phyloP scores from a whole-genome alignment of 2,797 vertebrate genomes.

The Anniella stebbinsi region DNA sequence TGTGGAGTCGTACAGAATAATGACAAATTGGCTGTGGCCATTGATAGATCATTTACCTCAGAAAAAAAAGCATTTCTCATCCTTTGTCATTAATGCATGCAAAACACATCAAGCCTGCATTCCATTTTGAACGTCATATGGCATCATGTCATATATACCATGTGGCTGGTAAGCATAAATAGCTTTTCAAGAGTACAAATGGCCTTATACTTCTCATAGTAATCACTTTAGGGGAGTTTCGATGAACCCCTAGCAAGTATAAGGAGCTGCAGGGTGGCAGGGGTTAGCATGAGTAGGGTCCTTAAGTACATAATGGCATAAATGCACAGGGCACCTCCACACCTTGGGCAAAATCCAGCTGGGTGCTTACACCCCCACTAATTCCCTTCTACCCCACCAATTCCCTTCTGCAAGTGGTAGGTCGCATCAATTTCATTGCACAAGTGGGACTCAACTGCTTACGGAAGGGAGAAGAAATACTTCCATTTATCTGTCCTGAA shows the following conservation, averaged over 20 bases:
- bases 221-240: not conserved
- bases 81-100: not conserved
- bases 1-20: not conserved
- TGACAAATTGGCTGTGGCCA: not conserved
- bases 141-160: not conserved
- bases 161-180: not conserved
- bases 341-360: too few species aligned
- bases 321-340: not conserved
- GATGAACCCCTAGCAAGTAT: not conserved
- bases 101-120: not conserved
- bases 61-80: not conserved
- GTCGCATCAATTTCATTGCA: too few species aligned
- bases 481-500: too few species aligned
- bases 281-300: not conserved
- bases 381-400: too few species aligned
- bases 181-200: too few species aligned
- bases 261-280: not conserved
- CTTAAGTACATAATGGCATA: not conserved
- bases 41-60: not conserved
- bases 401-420: too few species aligned
- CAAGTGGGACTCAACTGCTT: too few species aligned
- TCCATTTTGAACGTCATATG: not conserved
- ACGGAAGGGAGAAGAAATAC: too few species aligned
- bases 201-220: not conserved
- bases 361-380: too few species aligned